Evolutionary conservation across 2,888 invertebrate species (phyloP).

Genomic region (Neoaliturus tenellus): DNA sequence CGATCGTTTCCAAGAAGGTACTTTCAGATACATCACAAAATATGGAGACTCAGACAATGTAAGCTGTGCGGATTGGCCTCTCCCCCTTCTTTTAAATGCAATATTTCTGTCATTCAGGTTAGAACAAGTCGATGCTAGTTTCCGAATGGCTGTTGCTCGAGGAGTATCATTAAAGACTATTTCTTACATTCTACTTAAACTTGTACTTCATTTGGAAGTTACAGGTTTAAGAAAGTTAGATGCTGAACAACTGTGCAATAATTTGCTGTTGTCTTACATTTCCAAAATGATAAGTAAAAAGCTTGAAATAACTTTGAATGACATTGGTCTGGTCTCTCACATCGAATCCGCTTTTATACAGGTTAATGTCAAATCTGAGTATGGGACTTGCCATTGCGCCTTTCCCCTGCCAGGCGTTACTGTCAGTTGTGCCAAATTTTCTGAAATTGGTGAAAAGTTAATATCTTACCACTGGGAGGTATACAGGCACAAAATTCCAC

Average conservation of each 20-base stretch:
- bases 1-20: conserved; percentile 67
- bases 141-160: conserved; percentile 65
- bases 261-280: conserved; percentile 72
- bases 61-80: conserved; percentile 71
- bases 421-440: conserved; percentile 72
- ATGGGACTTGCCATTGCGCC: conserved; percentile 77
- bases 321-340: conserved; percentile 74
- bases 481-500: conserved; percentile 35
- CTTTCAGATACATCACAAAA: conserved; percentile 66
- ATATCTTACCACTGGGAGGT: conserved; percentile 69
- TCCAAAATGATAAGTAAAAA: conserved; percentile 70
- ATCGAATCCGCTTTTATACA: conserved; percentile 77
- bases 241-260: conserved; percentile 72
- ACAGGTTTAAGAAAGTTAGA: conserved; percentile 73
- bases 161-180: conserved; percentile 61
- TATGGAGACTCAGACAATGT: conserved; percentile 66
- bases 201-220: conserved; percentile 73
- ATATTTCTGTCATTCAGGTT: conserved; percentile 68
- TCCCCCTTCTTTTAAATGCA: conserved; percentile 68
- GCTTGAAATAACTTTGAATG: conserved; percentile 71
- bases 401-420: conserved; percentile 76
- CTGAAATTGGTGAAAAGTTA: conserved; percentile 76
- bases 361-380: conserved; percentile 73
- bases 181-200: conserved; percentile 70
- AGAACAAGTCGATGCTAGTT: conserved; percentile 68